These are phyloP conservation scores for Corythornis vintsioides DNA, from an alignment of 2,113 vertebrate species.

Conservation along the genomic window DNA sequence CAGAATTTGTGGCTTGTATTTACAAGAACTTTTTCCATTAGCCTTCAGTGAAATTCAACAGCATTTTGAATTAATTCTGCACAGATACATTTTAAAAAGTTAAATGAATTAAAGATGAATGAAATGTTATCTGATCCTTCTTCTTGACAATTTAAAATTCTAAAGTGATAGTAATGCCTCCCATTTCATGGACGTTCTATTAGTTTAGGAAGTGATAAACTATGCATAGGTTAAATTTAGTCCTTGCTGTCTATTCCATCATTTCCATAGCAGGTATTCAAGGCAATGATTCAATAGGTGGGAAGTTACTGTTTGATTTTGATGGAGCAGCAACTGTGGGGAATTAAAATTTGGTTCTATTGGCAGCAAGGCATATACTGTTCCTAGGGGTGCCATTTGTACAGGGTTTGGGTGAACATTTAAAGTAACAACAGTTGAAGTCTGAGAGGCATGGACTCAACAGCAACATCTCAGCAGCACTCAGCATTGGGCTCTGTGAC, in stretches of 20 bases:
- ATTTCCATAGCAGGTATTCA: background rate
- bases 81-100: background rate
- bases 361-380: background rate
- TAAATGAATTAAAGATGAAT: conserved; percentile 19
- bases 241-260: background rate
- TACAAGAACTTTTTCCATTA: background rate
- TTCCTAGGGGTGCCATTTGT: background rate
- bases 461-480: background rate
- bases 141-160: conserved; percentile 3
- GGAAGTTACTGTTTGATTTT: background rate
- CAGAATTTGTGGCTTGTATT: background rate
- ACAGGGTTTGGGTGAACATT: background rate
- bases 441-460: background rate
- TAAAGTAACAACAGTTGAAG: background rate
- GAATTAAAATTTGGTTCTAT: background rate
- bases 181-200: background rate
- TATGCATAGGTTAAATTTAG: background rate
- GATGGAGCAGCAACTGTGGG: background rate
- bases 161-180: background rate
- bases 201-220: background rate
- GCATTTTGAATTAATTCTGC: background rate
- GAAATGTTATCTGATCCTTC: background rate
- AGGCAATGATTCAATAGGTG: background rate
- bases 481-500: background rate
- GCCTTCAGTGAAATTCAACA: background rate